Base-by-base conservation (phyloP, 2,113 vertebrate genomes). In the Grammomys surdaster region DNA sequence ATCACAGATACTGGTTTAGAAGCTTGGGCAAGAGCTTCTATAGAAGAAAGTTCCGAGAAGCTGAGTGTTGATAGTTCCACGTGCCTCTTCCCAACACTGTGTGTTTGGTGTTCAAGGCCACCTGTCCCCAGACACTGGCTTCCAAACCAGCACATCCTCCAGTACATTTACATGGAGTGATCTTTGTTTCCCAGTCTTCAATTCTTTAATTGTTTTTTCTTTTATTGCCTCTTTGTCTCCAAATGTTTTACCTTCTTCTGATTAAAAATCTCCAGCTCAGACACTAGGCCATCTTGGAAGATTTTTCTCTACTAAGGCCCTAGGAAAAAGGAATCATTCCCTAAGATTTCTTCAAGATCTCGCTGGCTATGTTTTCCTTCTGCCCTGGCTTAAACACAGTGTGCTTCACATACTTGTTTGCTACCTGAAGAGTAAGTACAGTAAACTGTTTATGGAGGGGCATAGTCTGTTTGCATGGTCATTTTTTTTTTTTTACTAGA, bases 401-500 rank as follows among this genome's bases (percentile, higher is more conserved):
- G 36, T 7, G 7, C 82, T 46, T 75, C 40, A 48, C 43, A 2
- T 3, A n/a, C 31, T 26, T 43, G 7, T 24, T 90, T 20, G 26
- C 40, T 51, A 58, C 7, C 26, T 28, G 54, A 89, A 48, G 14
- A 7, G 20, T 28, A 56, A 9, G 20, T 28, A 56, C 6, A 7
- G 17, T 28, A 76, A 72, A 31, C 24, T 33, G 51, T 33, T 58
- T 56, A 40, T 28, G 19, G 65, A 36, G 31, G 70, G 14, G 19
- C 17, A 70, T 4, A 70, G 14, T 46, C 7, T 90, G 88, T 72
- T 9, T 56, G 4, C 26, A 40, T 20, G 58, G 28, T 3, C 5
- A n/a, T n/a, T 31, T 5, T 16, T 69, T 33, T 65, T 51, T 92
- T 73, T 91, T 92, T 31, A 82, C 67, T 93, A 75, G 51, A 46